Base-by-base conservation (phyloP, 2,888 invertebrate genomes). In the Cheiracanthium punctorium region DNA sequence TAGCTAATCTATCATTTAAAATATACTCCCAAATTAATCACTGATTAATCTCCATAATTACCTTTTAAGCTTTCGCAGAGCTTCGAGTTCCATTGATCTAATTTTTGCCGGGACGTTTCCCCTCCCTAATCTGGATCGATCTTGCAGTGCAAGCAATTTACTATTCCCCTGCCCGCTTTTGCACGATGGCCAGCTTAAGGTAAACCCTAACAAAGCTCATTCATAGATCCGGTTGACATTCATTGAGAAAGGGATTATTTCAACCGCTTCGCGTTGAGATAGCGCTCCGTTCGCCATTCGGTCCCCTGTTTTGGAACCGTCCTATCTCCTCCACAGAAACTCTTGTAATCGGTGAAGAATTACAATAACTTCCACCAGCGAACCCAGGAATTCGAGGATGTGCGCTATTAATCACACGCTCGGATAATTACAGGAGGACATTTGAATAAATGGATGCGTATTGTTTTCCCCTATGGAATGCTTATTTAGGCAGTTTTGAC, bases 181-280 rank as follows among this genome's bases (percentile, higher is more conserved):
- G 17, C 48, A n/a, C 48, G 48, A 7, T 48, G 37, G 37, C 24
- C 32, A 32, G 67, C 64, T 72, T 43, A 29, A 29, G 33, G 29
- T 30, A 58, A 24, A 33, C 32, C 24, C 20, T 74, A 24, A 32
- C 24, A 33, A 24, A 58, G 64, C 14, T n/a, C 58, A 76, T 76
- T 41, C 29, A 67, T 41, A 28, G 76, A 41, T 76, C 29, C 52
- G 20, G 67, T 67, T 76, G 65, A 41, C 67, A 76, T 58, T 80
- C 64, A 72, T 41, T 58, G 64, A 73, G 75, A 32, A 30, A 14
- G 17, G 71, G 82, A 82, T 82, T 76, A 82, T 71, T 82, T 58
- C 41, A 52, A 73, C 43, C 24, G 32, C 30, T 43, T 37, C 28
- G 37, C n/a, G 37, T 80, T 24, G 24, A 24, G 58, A 24, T 24